phyloP scores from a whole-genome alignment of 1,140 invertebrate genomes.

The Drosophila teissieri region DNA sequence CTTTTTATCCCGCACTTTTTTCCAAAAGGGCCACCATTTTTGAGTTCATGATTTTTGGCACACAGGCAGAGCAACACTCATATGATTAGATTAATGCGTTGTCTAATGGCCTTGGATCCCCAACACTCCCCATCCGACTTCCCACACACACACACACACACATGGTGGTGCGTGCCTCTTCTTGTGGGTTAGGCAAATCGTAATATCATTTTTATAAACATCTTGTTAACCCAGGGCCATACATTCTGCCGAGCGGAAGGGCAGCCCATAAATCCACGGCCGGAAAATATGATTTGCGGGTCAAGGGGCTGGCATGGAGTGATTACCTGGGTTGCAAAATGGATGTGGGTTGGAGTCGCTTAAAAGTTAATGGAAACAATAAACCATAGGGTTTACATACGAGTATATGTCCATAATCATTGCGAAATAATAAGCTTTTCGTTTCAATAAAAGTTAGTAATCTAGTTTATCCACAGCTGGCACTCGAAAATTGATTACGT shows the following conservation, averaged over 20 bases:
- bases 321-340: conserved; percentile 24
- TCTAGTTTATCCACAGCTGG: not conserved
- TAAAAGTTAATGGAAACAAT: conserved; percentile 3
- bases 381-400: too few relatives aligned
- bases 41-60: conserved; percentile 72
- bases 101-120: conserved; percentile 60
- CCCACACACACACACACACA: conserved; percentile 3
- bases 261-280: conserved; percentile 25
- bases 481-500: not conserved
- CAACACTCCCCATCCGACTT: not conserved
- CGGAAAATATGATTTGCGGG: conserved; percentile 41
- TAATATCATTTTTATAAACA: conserved; percentile 57
- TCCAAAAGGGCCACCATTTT: conserved; percentile 38
- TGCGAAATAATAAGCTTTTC: not conserved
- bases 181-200: conserved; percentile 51
- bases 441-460: not conserved
- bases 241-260: not conserved
- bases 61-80: conserved; percentile 49
- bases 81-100: conserved; percentile 82
- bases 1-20: conserved; percentile 1
- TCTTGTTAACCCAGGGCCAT: conserved; percentile 37
- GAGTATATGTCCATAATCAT: too few relatives aligned
- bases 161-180: conserved; percentile 26
- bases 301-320: conserved; percentile 30
- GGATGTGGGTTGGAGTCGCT: conserved; percentile 18